Evolutionary conservation across 2,113 vertebrate species (phyloP).

Genomic region (Tetraodon nigroviridis): DNA sequence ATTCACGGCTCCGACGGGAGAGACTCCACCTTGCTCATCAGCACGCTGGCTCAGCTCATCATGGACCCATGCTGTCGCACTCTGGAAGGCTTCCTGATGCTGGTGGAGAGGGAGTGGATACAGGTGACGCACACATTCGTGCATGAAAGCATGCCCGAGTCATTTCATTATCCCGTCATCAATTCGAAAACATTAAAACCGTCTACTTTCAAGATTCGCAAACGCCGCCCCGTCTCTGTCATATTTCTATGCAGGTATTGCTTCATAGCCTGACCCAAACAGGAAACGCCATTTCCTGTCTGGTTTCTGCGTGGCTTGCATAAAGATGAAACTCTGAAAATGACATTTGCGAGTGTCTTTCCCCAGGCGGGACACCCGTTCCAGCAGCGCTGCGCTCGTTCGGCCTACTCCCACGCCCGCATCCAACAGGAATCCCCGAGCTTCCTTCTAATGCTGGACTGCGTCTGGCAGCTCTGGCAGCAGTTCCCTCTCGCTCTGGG

Average conservation of each 20-base stretch:
- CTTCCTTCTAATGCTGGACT: slow-evolving; percentile 87
- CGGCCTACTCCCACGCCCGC: slow-evolving; percentile 74
- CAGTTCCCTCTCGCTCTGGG: slow-evolving; percentile 85
- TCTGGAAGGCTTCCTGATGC: slow-evolving; percentile 78
- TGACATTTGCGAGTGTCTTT: not conserved
- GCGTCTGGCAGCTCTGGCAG: slow-evolving; percentile 81
- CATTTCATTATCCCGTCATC: not conserved
- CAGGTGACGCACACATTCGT: slow-evolving; percentile 62
- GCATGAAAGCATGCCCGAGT: not conserved
- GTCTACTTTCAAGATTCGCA: not conserved
- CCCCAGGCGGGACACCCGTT: slow-evolving; percentile 83
- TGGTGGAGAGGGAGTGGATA: slow-evolving; percentile 86
- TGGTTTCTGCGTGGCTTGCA: not conserved
- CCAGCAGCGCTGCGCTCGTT: slow-evolving; percentile 78
- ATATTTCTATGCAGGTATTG: slow-evolving; percentile 21
- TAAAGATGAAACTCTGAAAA: not conserved
- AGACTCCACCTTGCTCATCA: slow-evolving; percentile 80
- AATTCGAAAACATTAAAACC: not conserved
- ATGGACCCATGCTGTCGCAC: slow-evolving; percentile 79
- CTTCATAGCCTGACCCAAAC: not conserved
- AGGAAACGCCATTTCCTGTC: slow-evolving; percentile 24
- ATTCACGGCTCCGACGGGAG: slow-evolving; percentile 83
- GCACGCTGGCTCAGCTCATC: slow-evolving; percentile 82
- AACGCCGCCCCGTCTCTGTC: not conserved
- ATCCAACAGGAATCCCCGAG: slow-evolving; percentile 79